phyloP scores from a whole-genome alignment of 2,113 vertebrate genomes.

The Ellobius talpinus region DNA sequence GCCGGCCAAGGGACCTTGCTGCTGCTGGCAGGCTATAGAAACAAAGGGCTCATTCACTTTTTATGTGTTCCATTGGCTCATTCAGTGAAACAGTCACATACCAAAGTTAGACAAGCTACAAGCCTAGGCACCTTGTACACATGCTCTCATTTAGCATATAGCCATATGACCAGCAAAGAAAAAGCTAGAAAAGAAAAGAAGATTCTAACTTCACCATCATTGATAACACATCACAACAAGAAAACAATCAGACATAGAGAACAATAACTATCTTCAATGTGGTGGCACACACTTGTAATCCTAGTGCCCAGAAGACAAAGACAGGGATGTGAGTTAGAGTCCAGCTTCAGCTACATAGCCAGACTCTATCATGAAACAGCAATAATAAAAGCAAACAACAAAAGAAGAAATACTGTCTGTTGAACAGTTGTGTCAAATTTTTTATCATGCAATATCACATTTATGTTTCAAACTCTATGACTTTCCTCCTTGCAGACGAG shows the following conservation, averaged over 20 bases:
- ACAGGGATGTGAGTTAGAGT: background rate
- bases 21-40: too few species aligned
- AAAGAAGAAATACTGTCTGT: background rate
- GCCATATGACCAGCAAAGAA: background rate
- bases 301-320: background rate
- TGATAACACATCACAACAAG: background rate
- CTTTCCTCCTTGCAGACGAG: background rate
- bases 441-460: background rate
- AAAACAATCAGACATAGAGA: background rate
- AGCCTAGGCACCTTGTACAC: background rate
- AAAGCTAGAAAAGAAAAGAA: constrained; percentile 8
- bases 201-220: background rate
- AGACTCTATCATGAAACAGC: background rate
- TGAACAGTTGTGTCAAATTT: background rate
- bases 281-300: background rate
- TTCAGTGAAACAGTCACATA: background rate
- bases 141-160: background rate
- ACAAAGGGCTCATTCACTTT: background rate
- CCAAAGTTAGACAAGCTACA: background rate
- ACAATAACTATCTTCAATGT: background rate
- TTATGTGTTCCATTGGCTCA: background rate
- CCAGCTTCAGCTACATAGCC: background rate
- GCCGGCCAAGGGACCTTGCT: too few species aligned
- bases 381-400: background rate
- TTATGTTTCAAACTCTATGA: background rate